Evolutionary conservation across 2,888 invertebrate genomes (phyloP), one percentile per base, ranked within the genome.

Genomic region (Pandemis heparana): DNA sequence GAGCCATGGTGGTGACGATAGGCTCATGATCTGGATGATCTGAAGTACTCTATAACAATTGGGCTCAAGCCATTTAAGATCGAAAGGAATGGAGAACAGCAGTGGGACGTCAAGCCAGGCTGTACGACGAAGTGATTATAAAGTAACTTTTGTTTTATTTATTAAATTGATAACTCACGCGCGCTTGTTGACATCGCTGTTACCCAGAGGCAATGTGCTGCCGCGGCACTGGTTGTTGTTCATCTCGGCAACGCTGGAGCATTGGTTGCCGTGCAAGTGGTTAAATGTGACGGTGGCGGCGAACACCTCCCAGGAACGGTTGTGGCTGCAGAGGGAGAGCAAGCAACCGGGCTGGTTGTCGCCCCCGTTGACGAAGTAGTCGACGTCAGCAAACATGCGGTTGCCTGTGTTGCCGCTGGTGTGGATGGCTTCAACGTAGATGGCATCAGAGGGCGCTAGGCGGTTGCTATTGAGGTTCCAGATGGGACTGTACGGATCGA

Each of bases 371-470:
- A 74, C 74, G 51, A 60, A 74, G 51, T 70, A 74, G 43, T 74
- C 74, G 7, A 46, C 64, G 43, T 74, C 60, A 1, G 69, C 74
- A 41, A 56, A 56, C 43, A 71, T 9, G 61, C 56, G 6, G 23
- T 23, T 18, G 41, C 72, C 65, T 41, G 64, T 59, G 70, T 74
- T 74, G n/a, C 74, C 74, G 10, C 69, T 70, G 4, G 74, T 74
- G 65, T 74, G 74, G 64, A 74, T 74, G 64, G 60, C 60, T 43
- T 74, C 74, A 12, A 74, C 74, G 64, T 74, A 74, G 51, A 70
- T 51, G 0, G 60, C 74, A 39, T 74, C 74, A 32, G 60, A 53
- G 70, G 59, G n/a, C 12, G 74, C 32, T 10, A 74, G 23, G 18
- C 70, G 74, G 60, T 70, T 74, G 18, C 51, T 32, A 69, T 65